Conservation (phyloP, 2,888 invertebrate genomes). For the Nebria brevicollis region DNA sequence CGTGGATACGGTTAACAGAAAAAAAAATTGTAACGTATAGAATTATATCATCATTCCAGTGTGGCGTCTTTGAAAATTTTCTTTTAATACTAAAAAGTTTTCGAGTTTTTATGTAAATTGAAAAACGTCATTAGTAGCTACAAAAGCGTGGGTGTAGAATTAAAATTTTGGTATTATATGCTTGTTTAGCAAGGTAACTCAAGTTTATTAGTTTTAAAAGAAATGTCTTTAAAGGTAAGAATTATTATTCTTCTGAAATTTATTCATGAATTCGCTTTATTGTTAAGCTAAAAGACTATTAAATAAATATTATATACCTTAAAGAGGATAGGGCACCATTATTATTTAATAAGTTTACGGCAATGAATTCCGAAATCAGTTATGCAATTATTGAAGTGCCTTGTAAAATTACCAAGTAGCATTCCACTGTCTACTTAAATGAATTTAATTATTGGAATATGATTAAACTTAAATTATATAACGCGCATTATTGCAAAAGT, state of each 20-base stretch:
- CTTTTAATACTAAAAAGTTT: neutral
- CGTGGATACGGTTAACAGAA: neutral
- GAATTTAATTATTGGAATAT: slow-evolving; percentile 45
- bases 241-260: too few relatives aligned
- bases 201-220: neutral
- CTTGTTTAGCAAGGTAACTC: neutral
- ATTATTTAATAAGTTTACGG: too few relatives aligned
- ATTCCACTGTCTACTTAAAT: slow-evolving; percentile 31
- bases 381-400: too few relatives aligned
- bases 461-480: slow-evolving; percentile 39
- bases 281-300: too few relatives aligned
- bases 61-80: neutral
- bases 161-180: neutral
- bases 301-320: too few relatives aligned
- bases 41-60: neutral
- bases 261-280: too few relatives aligned
- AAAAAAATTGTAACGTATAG: neutral
- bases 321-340: too few relatives aligned
- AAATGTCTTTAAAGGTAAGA: too few relatives aligned
- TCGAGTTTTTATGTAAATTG: neutral
- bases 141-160: neutral
- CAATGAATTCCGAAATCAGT: too few relatives aligned
- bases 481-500: slow-evolving; percentile 40
- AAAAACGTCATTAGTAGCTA: neutral
- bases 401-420: slow-evolving; percentile 24